Percentiles rank a stretch among this genome's conserved stretches.
Evolutionary conservation across 1,140 invertebrate genomes (phyloP).

Genomic region (Conus ventricosus): DNA sequence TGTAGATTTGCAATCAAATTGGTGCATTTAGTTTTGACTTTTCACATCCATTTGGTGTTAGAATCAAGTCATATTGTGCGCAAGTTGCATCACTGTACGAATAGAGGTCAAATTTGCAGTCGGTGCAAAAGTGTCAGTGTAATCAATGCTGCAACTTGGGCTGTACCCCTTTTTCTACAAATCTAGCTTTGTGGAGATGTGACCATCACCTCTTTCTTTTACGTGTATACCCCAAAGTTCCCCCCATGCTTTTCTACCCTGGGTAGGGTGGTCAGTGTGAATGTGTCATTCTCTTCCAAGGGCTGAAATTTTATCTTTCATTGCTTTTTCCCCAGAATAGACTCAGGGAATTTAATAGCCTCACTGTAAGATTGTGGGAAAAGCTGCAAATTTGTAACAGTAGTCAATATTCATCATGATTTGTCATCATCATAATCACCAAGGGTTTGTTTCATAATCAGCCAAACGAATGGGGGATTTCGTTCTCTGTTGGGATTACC

Average conservation of each 20-base stretch:
- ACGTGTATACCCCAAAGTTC: conserved; percentile 49
- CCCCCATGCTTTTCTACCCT: conserved; percentile 65
- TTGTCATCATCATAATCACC: no score
- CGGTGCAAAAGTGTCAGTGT: conserved; percentile 57
- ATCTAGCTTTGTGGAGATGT: conserved; percentile 68
- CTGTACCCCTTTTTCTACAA: conserved; percentile 73
- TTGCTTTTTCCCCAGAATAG: conserved; percentile 68
- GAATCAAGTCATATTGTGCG: conserved; percentile 35
- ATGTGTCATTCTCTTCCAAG: conserved; percentile 70
- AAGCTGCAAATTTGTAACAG: no score
- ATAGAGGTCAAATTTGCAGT: conserved; percentile 56
- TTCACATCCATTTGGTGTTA: conserved; percentile 31
- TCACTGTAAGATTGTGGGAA: conserved; percentile 61
- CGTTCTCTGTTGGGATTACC: no score
- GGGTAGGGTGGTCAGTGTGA: conserved; percentile 66
- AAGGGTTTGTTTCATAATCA: no score
- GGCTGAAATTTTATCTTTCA: conserved; percentile 69
- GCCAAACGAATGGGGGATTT: no score
- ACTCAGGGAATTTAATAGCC: conserved; percentile 62
- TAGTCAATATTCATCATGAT: no score
- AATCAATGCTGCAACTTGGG: conserved; percentile 55
- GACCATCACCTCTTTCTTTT: conserved; percentile 42
- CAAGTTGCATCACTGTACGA: conserved; percentile 49
- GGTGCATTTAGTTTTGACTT: neutral
- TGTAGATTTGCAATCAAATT: conserved; percentile 52